phyloP scores from a whole-genome alignment of 2,888 invertebrate species.

The Calameuta filiformis region DNA sequence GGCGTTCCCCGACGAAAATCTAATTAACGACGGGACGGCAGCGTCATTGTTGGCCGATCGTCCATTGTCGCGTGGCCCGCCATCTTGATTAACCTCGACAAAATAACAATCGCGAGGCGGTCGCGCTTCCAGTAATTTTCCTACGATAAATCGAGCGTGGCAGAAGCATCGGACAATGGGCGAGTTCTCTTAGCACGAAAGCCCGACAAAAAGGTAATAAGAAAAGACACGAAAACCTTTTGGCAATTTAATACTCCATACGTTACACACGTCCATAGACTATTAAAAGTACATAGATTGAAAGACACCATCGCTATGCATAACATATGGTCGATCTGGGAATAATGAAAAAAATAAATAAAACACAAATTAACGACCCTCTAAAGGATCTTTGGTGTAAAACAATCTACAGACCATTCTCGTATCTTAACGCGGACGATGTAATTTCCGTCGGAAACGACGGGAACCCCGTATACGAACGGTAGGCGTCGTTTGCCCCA shows the following conservation, averaged over 20 bases:
- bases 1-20: slow-evolving; percentile 13
- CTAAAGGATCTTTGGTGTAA: neutral
- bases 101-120: slow-evolving; percentile 14
- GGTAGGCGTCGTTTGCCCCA: neutral
- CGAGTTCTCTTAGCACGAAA: neutral
- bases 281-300: neutral
- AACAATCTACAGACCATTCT: neutral
- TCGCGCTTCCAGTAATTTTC: slow-evolving; percentile 4
- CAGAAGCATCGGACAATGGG: slow-evolving; percentile 4
- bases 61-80: slow-evolving; percentile 17
- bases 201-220: neutral
- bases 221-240: neutral
- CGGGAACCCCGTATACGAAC: neutral
- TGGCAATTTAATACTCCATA: neutral
- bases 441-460: neutral
- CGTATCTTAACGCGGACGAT: neutral
- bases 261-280: neutral
- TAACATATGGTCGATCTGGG: neutral
- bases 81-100: slow-evolving; percentile 21
- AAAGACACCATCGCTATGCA: neutral
- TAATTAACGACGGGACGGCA: slow-evolving; percentile 19
- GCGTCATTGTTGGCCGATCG: slow-evolving; percentile 20
- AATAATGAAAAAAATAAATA: neutral
- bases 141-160: slow-evolving; percentile 2
- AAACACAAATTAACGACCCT: neutral